Conservation (phyloP, 2,113 vertebrate genomes). For the Oryzias javanicus region DNA sequence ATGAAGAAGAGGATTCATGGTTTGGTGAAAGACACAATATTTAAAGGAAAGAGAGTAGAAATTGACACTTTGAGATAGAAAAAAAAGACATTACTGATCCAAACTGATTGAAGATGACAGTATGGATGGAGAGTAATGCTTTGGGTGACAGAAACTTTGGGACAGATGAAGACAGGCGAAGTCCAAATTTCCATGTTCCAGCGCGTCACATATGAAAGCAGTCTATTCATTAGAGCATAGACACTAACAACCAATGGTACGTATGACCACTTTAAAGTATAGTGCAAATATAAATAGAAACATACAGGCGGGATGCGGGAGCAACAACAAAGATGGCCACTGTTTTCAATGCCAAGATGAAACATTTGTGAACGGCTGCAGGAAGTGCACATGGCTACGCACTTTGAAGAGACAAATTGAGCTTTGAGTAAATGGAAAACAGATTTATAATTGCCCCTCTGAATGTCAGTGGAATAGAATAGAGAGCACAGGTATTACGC, state of each 20-base stretch:
- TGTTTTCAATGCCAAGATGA: slow-evolving; percentile 36
- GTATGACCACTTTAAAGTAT: slow-evolving; percentile 64
- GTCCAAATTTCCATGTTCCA: slow-evolving; percentile 67
- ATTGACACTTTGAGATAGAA: slow-evolving; percentile 15
- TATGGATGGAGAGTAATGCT: slow-evolving; percentile 16
- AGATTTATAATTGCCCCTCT: too few relatives aligned
- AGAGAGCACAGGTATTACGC: too few relatives aligned
- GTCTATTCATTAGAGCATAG: slow-evolving; percentile 67
- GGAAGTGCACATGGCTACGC: too few relatives aligned
- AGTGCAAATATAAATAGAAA: slow-evolving; percentile 60
- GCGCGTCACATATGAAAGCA: slow-evolving; percentile 57
- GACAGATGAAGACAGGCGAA: slow-evolving; percentile 19
- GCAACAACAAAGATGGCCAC: slow-evolving; percentile 50
- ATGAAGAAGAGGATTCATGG: slow-evolving; percentile 1
- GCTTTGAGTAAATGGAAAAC: too few relatives aligned
- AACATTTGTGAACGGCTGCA: too few relatives aligned
- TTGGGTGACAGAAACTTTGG: slow-evolving; percentile 9
- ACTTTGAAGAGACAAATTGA: too few relatives aligned
- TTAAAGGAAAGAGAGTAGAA: not conserved
- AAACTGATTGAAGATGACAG: slow-evolving; percentile 34
- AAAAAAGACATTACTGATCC: not conserved
- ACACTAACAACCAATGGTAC: slow-evolving; percentile 52
- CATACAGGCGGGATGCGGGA: slow-evolving; percentile 21
- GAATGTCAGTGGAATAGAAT: too few relatives aligned
- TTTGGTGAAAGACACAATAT: not conserved